These are phyloP conservation scores for Puma concolor DNA, from an alignment of 2,113 vertebrate genomes.

Conservation along the genomic window DNA sequence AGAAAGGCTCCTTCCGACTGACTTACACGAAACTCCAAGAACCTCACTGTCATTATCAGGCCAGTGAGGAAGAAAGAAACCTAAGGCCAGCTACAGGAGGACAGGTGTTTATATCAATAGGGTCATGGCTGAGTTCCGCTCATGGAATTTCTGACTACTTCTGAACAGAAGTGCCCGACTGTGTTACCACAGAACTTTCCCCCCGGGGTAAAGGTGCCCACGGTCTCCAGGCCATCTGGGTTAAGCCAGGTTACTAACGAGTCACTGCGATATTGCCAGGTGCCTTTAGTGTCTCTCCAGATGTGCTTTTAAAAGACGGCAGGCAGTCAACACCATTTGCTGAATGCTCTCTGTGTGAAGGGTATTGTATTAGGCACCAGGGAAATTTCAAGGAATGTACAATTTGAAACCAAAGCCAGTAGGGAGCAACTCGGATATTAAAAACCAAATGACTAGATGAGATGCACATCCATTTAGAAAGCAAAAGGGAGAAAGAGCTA, in stretches of 20 bases:
- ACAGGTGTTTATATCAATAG: background rate
- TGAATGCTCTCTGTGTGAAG: constrained; percentile 55
- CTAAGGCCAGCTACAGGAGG: background rate
- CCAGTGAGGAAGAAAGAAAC: background rate
- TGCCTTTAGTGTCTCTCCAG: constrained; percentile 63
- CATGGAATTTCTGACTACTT: background rate
- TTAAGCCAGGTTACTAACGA: constrained; percentile 67
- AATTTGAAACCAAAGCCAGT: constrained; percentile 68
- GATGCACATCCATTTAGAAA: constrained; percentile 47
- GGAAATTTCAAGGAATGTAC: constrained; percentile 77
- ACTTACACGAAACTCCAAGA: background rate
- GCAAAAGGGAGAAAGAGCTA: constrained; percentile 20
- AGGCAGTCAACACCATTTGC: constrained; percentile 65
- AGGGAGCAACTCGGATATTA: constrained; percentile 69
- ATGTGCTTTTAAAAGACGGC: constrained; percentile 66
- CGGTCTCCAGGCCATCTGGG: constrained; percentile 47
- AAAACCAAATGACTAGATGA: constrained; percentile 69
- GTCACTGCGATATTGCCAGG: constrained; percentile 57
- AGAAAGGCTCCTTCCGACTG: constrained; percentile 20
- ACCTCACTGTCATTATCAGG: background rate
- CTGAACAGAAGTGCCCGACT: constrained; percentile 5
- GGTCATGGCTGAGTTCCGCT: background rate
- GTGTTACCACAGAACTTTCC: background rate
- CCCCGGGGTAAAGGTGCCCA: background rate
- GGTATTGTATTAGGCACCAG: constrained; percentile 61